Evolutionary conservation across 2,888 invertebrate genomes (phyloP), one percentile per base, ranked within the genome.

Genomic region (Pediacus dermestoides): DNA sequence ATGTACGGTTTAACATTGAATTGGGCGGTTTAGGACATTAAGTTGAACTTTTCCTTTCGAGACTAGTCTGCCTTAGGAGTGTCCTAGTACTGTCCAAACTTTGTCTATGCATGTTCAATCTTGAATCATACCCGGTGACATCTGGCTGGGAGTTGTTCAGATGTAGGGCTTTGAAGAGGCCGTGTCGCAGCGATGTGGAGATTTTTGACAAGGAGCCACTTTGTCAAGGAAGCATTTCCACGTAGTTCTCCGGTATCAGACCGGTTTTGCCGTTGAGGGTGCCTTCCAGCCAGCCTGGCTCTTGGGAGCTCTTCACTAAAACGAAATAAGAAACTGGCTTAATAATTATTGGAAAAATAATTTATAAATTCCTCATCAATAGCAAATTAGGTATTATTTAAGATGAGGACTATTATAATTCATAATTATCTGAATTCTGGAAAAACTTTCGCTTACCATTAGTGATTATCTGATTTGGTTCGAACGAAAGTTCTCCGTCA

Each of bases 221-320:
- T 42, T 64, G 69, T 77, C 74, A 86, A 53, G 85, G 85, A 63
- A 88, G 76, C 58, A 85, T 78, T 74, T 95, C 93, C 39, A 95
- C 93, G 72, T 96, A 96, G 75, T 96, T 96, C 71, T 91, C 91
- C 45, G 95, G 95, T 70, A 96, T 88, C 50, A 96, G 79, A 32
- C 96, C 95, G 31, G 84, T 85, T 72, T 85, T 85, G 42, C 95
- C 95, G 70, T 90, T 85, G 53, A 96, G 75, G 35, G 88, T 87
- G 49, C 97, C 97, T 69, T 95, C 92, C 61, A 97, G 75, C 97
- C 97, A 97, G 55, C 97, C 96, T 11, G 95, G 95, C 73, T 97
- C 97, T 63, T 88, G 83, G 13, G 94, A 94, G 52, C 82, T 79
- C 60, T 86, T 82, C 42, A 92, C 92, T 92, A 71, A 33, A 75